Evolutionary conservation across 2,888 invertebrate genomes (phyloP), one percentile per base, ranked within the genome.

Genomic region (Pammene fasciana): DNA sequence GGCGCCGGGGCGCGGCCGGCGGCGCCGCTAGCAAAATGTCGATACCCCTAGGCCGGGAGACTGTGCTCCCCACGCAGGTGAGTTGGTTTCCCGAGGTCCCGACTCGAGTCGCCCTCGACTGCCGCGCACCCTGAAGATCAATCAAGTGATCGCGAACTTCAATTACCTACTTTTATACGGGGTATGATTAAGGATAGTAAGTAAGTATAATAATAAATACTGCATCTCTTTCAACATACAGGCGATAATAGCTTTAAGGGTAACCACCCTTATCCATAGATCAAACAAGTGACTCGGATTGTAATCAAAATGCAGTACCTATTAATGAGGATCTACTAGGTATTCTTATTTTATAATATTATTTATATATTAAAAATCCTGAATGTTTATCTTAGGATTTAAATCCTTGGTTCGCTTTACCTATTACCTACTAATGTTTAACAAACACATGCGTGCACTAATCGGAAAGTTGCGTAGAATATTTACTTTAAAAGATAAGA

Each of bases 1-100:
- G 88, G 87, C 89, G 90, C 90, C 90, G 90, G 90, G 90, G 90
- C 84, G 91, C 89, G 90, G 90, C 90, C 90, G 89, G 90, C 89
- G 89, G 87, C 90, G 90, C 89, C 90, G 88, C 87, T 90, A 82
- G 88, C 88, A 85, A 91, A 89, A 93, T 93, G 92, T 92, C 93
- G 88, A 92, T 93, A 92, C 92, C 93, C 87, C 86, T 91, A 80
- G 86, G 86, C 86, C 88, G 93, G 90, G 93, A 93, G 81, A 89
- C 91, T 74, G 89, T 88, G 78, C 89, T 92, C 83, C 89, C 92
- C 79, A 86, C 92, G 76, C 92, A 92, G 92, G 92, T 92, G 87
- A 91, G 90, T 83, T 48, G 52, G 38, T 43, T 52, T 54, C 7
- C 54, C 34, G 54, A 81, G 77, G 79, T 79, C 78, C 78, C 78